Percentiles rank a stretch among this genome's conserved stretches.
These are phyloP conservation scores for Rhombomys opimus DNA, from an alignment of 2,113 vertebrate species.

Conservation along the genomic window DNA sequence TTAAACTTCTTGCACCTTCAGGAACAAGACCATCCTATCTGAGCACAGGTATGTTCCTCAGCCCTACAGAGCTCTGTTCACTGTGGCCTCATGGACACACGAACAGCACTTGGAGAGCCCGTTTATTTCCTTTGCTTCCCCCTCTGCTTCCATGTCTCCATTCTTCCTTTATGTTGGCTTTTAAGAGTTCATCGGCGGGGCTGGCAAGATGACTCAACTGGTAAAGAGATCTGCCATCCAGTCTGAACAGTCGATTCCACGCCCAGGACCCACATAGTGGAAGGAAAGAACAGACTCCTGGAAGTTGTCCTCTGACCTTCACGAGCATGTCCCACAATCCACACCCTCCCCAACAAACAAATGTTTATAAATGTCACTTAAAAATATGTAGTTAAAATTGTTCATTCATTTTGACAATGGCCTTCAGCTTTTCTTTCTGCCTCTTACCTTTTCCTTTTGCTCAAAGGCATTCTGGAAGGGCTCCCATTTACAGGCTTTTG, in stretches of 20 bases:
- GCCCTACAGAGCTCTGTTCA: neutral
- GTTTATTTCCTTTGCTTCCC: neutral
- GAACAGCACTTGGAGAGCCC: fast-evolving
- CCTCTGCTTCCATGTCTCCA: neutral
- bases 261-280: neutral
- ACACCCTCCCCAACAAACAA: neutral
- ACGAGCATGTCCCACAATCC: no score
- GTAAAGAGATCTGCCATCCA: neutral
- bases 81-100: neutral
- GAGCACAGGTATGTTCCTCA: neutral
- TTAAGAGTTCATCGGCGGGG: neutral
- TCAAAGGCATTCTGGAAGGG: neutral
- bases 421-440: neutral
- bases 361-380: neutral
- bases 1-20: neutral
- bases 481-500: neutral
- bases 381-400: neutral
- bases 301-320: neutral
- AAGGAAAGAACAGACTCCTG: neutral
- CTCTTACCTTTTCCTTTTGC: neutral
- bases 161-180: conserved; percentile 34
- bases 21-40: neutral
- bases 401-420: neutral
- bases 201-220: neutral
- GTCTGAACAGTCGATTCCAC: neutral